Percentiles rank a stretch among this genome's conserved stretches.
Evolutionary conservation across 2,888 invertebrate species (phyloP).

Genomic region (Xiphydria camelus): DNA sequence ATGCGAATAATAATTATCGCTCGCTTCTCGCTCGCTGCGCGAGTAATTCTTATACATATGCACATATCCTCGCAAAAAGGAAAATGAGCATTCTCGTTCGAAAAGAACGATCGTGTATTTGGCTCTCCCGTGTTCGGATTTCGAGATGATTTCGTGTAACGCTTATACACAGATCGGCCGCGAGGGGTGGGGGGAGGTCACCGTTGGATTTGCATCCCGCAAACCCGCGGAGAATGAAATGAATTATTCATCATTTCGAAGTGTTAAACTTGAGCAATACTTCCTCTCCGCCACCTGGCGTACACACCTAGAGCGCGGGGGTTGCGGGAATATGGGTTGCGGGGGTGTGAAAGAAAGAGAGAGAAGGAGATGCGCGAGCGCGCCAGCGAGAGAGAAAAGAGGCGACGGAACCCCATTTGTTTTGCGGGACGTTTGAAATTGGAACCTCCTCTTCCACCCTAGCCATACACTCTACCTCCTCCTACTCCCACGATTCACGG

Average conservation of each 20-base stretch:
- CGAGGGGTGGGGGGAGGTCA: slow-evolving; percentile 30
- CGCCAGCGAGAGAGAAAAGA: slow-evolving; percentile 9
- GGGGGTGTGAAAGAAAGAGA: neutral
- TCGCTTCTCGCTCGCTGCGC: no score
- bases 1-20: no score
- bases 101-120: no score
- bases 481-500: neutral
- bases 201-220: slow-evolving; percentile 27
- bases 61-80: no score
- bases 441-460: slow-evolving; percentile 18
- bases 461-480: neutral
- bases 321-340: no score
- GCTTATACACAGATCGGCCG: no score
- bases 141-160: slow-evolving; percentile 31
- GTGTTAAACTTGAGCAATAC: slow-evolving; percentile 34
- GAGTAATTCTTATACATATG: no score
- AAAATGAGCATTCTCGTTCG: no score
- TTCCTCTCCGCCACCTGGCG: slow-evolving; percentile 11
- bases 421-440: slow-evolving; percentile 37
- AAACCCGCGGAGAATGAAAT: slow-evolving; percentile 46
- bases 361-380: neutral
- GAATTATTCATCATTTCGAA: slow-evolving; percentile 48
- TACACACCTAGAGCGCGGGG: neutral
- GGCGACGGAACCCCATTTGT: slow-evolving; percentile 36
- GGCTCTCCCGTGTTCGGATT: no score